Evolutionary conservation across 2,888 invertebrate species (phyloP), one percentile per base, ranked within the genome.

Genomic region (Thymelicus lineola): DNA sequence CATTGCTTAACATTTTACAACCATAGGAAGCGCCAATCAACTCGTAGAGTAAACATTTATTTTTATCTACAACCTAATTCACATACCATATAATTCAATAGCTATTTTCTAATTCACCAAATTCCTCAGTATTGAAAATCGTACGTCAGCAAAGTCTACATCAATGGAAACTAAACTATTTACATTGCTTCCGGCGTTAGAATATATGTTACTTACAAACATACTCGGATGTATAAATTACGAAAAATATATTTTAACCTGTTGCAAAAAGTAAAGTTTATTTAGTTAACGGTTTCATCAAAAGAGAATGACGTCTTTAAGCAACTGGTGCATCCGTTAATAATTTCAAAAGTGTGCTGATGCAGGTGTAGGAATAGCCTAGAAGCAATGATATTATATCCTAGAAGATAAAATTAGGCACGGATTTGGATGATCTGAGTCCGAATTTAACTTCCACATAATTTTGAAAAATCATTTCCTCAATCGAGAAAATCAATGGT

Each of bases 101-200:
- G 14, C 42, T 60, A 17, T 62, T 62, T 50, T 36, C 17, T 12
- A 61, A n/a, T 46, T 20, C 57, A 48, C 35, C 17, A 57, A 57
- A 57, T 57, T 45, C 15, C 15, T n/a, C 14, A 35, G 45, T 55
- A 62, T 61, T 35, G 55, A 48, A 59, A 55, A 55, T 1, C 45
- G 55, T 46, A 60, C 68, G 68, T 68, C 68, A 68, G 46, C 46
- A 15, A 57, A n/a, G 7, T 50, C 28, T 20, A 62, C 35, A 68
- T 68, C 68, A 68, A 62, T 68, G 68, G 20, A 57, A 62, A 57
- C 46, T 38, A 46, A 68, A 62, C 35, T 57, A 62, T 68, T 68
- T 57, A 17, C 17, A 68, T 38, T 46, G 57, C 46, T 57, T 62
- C 62, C 61, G 62, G 57, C 53, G 15, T n/a, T 17, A 59, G 15